Evolutionary conservation across 2,113 vertebrate species (phyloP).

Genomic region (Cardinalis cardinalis): DNA sequence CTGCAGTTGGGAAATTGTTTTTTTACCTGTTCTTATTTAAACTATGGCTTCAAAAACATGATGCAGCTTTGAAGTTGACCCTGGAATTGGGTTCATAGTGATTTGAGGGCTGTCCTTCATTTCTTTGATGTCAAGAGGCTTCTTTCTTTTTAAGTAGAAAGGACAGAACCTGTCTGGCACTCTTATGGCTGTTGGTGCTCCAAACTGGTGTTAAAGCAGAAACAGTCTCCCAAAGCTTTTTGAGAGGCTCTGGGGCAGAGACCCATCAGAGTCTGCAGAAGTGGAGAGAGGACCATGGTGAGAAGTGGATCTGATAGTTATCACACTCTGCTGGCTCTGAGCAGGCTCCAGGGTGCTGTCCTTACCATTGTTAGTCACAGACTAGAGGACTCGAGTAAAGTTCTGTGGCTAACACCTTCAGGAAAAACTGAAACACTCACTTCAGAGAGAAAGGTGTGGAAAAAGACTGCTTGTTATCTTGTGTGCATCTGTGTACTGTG

Average conservation of each 20-base stretch:
- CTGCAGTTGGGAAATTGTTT: not conserved
- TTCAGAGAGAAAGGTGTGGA: not conserved
- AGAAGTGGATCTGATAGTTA: not conserved
- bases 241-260: not conserved
- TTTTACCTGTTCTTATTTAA: not conserved
- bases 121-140: not conserved
- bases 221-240: not conserved
- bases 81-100: not conserved
- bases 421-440: not conserved
- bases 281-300: not conserved
- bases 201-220: not conserved
- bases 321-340: not conserved
- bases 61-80: not conserved
- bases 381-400: not conserved
- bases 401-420: not conserved
- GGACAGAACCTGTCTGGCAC: not conserved
- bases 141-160: not conserved
- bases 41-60: not conserved
- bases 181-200: not conserved
- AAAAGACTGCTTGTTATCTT: not conserved
- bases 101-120: not conserved
- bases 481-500: not conserved
- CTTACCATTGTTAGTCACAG: not conserved
- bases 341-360: not conserved
- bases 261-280: not conserved